These are phyloP conservation scores for Lophotis ruficrista DNA, from an alignment of 2,113 vertebrate genomes.

Conservation along the genomic window DNA sequence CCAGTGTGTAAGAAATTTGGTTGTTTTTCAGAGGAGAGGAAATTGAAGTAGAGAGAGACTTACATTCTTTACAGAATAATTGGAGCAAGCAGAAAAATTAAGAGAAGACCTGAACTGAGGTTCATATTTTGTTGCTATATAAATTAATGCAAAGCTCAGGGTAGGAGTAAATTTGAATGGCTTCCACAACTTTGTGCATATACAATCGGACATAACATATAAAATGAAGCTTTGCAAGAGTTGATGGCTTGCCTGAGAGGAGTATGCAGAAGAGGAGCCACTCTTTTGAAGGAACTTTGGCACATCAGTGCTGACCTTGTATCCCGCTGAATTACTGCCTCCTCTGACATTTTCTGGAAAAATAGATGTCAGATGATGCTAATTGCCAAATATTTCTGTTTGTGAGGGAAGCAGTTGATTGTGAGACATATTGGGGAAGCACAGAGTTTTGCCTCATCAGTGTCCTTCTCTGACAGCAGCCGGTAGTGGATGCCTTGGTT, in stretches of 20 bases:
- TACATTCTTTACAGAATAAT: background rate
- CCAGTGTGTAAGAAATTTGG: background rate
- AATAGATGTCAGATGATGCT: background rate
- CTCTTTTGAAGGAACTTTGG: background rate
- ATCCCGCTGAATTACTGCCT: no score
- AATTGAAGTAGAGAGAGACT: background rate
- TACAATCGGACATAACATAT: background rate
- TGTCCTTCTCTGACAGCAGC: background rate
- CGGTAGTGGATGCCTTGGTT: background rate
- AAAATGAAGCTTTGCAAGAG: background rate
- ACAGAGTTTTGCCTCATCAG: fast-evolving
- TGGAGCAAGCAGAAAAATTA: background rate
- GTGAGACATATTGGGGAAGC: background rate
- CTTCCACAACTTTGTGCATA: background rate
- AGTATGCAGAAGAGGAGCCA: background rate
- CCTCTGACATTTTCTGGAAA: background rate
- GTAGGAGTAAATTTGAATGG: background rate
- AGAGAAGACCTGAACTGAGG: background rate
- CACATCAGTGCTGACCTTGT: background rate
- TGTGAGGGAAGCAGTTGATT: background rate
- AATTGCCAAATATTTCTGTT: background rate
- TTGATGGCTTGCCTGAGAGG: background rate
- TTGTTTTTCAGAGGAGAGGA: background rate
- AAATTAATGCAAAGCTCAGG: background rate
- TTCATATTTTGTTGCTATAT: background rate